Evolutionary conservation across 2,888 invertebrate genomes (phyloP).

Genomic region (Nomada hirtipes): DNA sequence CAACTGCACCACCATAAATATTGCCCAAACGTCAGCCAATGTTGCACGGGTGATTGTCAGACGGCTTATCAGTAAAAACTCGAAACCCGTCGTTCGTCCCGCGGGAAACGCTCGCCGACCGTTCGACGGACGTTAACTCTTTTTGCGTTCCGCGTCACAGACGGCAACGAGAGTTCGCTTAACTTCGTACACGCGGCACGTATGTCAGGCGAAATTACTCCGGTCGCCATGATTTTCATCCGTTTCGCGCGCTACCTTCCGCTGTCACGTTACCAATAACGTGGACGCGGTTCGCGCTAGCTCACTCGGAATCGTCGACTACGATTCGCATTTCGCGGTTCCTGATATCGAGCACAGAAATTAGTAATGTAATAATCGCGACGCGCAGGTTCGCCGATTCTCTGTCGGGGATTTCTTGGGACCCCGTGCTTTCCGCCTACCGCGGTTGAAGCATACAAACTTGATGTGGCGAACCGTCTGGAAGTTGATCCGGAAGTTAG

Average conservation of each 20-base stretch:
- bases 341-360: conserved; percentile 39
- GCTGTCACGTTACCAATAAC: conserved; percentile 52
- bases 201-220: conserved; percentile 57
- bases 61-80: conserved; percentile 50
- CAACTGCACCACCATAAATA: conserved; percentile 3
- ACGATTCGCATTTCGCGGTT: conserved; percentile 44
- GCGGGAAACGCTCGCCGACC: conserved; percentile 12
- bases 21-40: background rate
- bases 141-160: conserved; percentile 41
- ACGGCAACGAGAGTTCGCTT: conserved; percentile 14
- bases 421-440: background rate
- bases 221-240: conserved; percentile 56
- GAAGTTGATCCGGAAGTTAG: background rate
- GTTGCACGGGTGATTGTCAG: conserved; percentile 22
- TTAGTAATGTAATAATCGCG: conserved; percentile 40
- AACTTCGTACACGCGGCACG: conserved; percentile 46
- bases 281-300: background rate
- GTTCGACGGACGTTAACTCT: conserved; percentile 55
- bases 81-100: conserved; percentile 27
- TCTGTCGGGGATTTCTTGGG: conserved; percentile 16
- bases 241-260: conserved; percentile 37
- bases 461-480: conserved; percentile 3
- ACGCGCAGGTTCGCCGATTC: conserved; percentile 10
- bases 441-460: background rate
- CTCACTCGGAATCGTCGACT: background rate